A percentile compares a stretch with the other conserved stretches of the same genome.
phyloP scores from a whole-genome alignment of 2,888 invertebrate genomes.

The Spialia ferax region DNA sequence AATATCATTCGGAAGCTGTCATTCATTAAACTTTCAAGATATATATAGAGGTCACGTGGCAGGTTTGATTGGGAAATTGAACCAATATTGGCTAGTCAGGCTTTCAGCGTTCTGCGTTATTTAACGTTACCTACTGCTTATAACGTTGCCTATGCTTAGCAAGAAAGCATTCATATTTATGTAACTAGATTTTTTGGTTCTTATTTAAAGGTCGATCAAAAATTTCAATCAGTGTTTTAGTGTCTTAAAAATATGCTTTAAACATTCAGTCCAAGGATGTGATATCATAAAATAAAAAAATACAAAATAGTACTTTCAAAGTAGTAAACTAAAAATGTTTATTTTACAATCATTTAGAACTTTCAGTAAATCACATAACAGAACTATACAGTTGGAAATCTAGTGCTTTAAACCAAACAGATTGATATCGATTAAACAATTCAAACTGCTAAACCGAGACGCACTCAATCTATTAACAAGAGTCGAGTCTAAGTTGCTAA shows the following conservation, averaged over 20 bases:
- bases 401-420: slow-evolving; percentile 5
- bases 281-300: no score
- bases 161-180: no score
- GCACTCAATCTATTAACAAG: slow-evolving; percentile 25
- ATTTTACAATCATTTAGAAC: neutral
- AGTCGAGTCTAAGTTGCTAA: slow-evolving; percentile 49
- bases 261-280: no score
- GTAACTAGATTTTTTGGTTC: neutral
- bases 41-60: neutral
- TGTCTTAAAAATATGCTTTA: no score
- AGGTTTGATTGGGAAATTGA: neutral
- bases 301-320: no score
- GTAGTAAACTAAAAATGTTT: neutral
- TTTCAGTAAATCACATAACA: no score
- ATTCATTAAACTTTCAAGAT: slow-evolving; percentile 1
- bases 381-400: neutral
- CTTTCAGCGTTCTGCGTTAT: neutral
- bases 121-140: slow-evolving; percentile 5
- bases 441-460: slow-evolving; percentile 22
- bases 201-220: neutral
- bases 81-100: neutral
- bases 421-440: slow-evolving; percentile 29
- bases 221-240: no score
- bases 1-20: neutral
- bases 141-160: no score